Evolutionary conservation across 2,888 invertebrate genomes (phyloP).

Genomic region (Dilophus febrilis): DNA sequence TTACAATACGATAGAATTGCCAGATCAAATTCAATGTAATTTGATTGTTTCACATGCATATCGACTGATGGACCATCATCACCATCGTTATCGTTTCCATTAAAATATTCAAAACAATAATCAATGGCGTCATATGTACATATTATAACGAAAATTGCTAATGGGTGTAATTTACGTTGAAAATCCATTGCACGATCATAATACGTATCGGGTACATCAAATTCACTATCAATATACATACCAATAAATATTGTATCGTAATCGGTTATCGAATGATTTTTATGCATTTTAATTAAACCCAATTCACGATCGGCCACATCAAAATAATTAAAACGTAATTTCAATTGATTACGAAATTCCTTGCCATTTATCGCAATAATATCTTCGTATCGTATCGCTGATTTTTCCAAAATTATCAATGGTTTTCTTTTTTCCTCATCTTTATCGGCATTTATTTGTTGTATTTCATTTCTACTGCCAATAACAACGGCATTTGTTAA

Average conservation of each 20-base stretch:
- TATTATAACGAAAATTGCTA: neutral
- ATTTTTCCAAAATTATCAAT: neutral
- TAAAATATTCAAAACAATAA: neutral
- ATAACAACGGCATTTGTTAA: neutral
- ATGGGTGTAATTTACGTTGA: neutral
- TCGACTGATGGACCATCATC: neutral
- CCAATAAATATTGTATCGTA: no score
- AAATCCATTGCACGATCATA: neutral
- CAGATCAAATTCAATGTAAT: conserved; percentile 1
- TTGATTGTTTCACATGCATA: neutral
- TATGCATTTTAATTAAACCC: no score
- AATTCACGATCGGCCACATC: no score
- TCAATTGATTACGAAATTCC: no score
- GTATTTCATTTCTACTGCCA: neutral
- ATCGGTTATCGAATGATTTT: no score
- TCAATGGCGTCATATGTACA: neutral
- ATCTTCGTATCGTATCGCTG: neutral
- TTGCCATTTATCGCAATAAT: no score
- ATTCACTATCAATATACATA: no score
- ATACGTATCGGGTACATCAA: neutral
- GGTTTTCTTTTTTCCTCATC: neutral
- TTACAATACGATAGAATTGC: conserved; percentile 5
- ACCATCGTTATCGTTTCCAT: neutral
- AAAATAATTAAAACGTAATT: no score
- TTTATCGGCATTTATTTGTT: neutral